phyloP scores from a whole-genome alignment of 2,113 vertebrate genomes.

The Myocastor coypus region DNA sequence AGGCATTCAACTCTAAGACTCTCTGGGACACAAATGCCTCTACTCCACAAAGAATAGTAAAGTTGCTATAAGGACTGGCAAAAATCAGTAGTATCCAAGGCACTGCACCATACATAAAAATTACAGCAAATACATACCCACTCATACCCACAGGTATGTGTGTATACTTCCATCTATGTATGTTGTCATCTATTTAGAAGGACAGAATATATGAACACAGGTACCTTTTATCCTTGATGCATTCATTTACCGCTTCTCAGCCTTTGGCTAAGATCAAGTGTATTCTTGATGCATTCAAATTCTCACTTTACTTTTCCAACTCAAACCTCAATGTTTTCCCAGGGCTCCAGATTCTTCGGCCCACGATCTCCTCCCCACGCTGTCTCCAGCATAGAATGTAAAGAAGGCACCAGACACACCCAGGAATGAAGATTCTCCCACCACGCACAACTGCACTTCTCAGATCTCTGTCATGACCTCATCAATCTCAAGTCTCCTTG shows the following conservation, averaged over 20 bases:
- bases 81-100: neutral
- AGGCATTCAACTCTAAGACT: neutral
- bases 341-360: neutral
- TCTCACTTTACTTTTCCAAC: neutral
- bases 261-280: no score
- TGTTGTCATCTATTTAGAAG: neutral
- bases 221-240: neutral
- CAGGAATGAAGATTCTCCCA: neutral
- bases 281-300: neutral
- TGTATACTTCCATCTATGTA: no score
- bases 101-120: neutral
- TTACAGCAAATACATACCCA: neutral
- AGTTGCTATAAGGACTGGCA: neutral
- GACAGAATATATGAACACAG: neutral
- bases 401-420: neutral
- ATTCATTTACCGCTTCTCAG: no score
- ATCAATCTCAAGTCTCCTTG: slow-evolving; percentile 72
- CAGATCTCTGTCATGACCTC: slow-evolving; percentile 64
- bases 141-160: accelerated
- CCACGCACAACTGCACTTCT: neutral
- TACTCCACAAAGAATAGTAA: neutral
- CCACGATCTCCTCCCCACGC: neutral
- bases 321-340: neutral
- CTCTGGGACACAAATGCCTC: neutral
- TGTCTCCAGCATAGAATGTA: accelerated